Base-by-base conservation (phyloP, 23 tunicate species). In the Clavelina lepadiformis region DNA sequence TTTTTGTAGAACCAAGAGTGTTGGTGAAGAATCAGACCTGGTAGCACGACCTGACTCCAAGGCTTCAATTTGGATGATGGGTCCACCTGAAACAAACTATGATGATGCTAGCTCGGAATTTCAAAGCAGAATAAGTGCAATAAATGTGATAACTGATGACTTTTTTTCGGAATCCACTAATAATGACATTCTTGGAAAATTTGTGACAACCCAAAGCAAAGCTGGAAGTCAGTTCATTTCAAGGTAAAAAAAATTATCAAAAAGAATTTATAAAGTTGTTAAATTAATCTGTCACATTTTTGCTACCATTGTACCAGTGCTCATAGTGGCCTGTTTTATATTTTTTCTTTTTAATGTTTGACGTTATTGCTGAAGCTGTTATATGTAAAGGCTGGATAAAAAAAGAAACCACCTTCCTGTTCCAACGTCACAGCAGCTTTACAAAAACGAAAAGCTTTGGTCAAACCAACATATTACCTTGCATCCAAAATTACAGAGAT, bases 371-470 rank as follows among this genome's bases (percentile, higher is more conserved):
- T n/a, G n/a, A n/a, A n/a, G n/a, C n/a, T n/a, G n/a, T n/a, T n/a
- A n/a, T n/a, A n/a, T n/a, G n/a, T n/a, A 24, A 4, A 52, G 79
- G 32, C 25, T 69, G 31, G 63, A 72, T 35, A 59, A 15, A 19
- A 24, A 62, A 18, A 61, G 83, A 46, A 84, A 84, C 58, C 61
- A 63, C 27, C 55, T 63, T 5, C 85, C 95, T 19, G 28, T 63
- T 7, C 95, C 95, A 8, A 65, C 85, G 31, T 28, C 69, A 3
- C 30, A 27, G 0, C 95, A 86, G 56, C 44, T 86, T 0, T 72
- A 86, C 64, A 86, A 86, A 51, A 65, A 45, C 26, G n/a, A 61
- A 29, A 86, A 72, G 72, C 51, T 86, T 8, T 86, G 95, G 95
- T 71, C 77, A 0, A 15, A 65, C 4, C 37, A 71, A 2, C 56